Evolutionary conservation across 2,113 vertebrate genomes (phyloP), one percentile per base, ranked within the genome.

Genomic region (Chroicocephalus ridibundus): DNA sequence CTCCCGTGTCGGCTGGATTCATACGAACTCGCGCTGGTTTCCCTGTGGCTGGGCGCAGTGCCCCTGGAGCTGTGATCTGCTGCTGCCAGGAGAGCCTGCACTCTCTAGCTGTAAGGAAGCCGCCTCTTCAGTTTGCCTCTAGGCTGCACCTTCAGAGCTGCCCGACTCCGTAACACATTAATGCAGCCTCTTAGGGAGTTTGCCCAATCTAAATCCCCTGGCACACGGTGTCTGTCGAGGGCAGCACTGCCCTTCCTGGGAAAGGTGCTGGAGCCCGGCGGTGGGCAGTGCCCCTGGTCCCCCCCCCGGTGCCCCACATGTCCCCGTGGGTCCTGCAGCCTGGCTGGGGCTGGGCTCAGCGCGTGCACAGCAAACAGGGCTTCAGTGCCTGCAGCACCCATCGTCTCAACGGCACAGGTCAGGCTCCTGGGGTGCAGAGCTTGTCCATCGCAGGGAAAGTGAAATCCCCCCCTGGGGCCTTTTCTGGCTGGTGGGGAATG

Each of bases 251-350:
- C 32, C 24, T 70, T 51, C 57, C 4, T 4, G 18, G 69, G 69
- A 36, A 24, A 52, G 57, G 31, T 49, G 55, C 70, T 9, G 13
- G 42, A 52, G 13, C 49, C 26, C 5, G 4, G 69, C 1, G 2
- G 42, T 58, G 86, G 68, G 77, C 42, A 57, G 36, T 26, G 51
- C 11, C 16, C 31, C 38, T 6, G 0, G 2, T 32, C 1, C 38
- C 54, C 12, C 36, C n/a, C 29, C 20, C 5, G 2, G 47, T n/a
- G 16, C 10, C 52, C 24, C 38, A 14, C 0, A 0, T 2, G 1
- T 34, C 26, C 31, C n/a, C 0, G 0, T n/a, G n/a, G 22, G 17
- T 40, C 49, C 75, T 54, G n/a, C 54, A 51, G 46, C 47, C 36
- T 29, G 58, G 52, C 74, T 38, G 68, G 57, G 55, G 22, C 21